These are phyloP conservation scores for Leptopilina drosophilae DNA, from an alignment of 2,888 invertebrate genomes.

Conservation along the genomic window DNA sequence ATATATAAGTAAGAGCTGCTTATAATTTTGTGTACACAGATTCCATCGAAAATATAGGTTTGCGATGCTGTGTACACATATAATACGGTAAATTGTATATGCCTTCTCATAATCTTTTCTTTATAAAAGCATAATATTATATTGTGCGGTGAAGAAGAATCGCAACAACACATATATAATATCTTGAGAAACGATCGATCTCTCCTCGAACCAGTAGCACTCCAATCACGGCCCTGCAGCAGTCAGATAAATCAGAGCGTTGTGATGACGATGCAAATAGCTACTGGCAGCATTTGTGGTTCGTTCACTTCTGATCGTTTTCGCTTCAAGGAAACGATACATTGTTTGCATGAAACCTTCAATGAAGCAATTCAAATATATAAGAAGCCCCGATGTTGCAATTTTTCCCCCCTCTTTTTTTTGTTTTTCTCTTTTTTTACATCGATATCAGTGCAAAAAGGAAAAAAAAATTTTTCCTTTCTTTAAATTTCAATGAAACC, in stretches of 20 bases:
- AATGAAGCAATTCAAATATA: slow-evolving; percentile 37
- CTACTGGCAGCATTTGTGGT: slow-evolving; percentile 49
- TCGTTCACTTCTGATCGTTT: slow-evolving; percentile 49
- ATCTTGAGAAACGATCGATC: slow-evolving; percentile 38
- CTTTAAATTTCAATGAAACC: too few species aligned
- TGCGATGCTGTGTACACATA: too few species aligned
- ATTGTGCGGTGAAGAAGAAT: slow-evolving; percentile 4
- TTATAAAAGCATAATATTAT: slow-evolving; percentile 6
- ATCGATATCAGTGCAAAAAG: too few species aligned
- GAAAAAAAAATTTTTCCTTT: too few species aligned
- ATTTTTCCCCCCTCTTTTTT: slow-evolving; percentile 32
- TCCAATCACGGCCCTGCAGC: slow-evolving; percentile 49
- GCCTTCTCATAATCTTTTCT: slow-evolving; percentile 8
- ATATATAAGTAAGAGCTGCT: too few species aligned
- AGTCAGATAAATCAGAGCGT: slow-evolving; percentile 55
- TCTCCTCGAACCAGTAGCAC: slow-evolving; percentile 48
- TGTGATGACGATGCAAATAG: slow-evolving; percentile 57
- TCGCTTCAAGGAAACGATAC: slow-evolving; percentile 47
- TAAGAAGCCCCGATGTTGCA: slow-evolving; percentile 41
- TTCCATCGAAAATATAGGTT: not conserved
- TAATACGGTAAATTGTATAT: slow-evolving; percentile 1
- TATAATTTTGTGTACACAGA: not conserved
- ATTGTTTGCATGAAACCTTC: slow-evolving; percentile 44
- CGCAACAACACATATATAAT: not conserved
- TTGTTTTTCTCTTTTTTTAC: slow-evolving; percentile 1